phyloP scores from a whole-genome alignment of 2,797 vertebrate genomes.

The Acridotheres tristis region DNA sequence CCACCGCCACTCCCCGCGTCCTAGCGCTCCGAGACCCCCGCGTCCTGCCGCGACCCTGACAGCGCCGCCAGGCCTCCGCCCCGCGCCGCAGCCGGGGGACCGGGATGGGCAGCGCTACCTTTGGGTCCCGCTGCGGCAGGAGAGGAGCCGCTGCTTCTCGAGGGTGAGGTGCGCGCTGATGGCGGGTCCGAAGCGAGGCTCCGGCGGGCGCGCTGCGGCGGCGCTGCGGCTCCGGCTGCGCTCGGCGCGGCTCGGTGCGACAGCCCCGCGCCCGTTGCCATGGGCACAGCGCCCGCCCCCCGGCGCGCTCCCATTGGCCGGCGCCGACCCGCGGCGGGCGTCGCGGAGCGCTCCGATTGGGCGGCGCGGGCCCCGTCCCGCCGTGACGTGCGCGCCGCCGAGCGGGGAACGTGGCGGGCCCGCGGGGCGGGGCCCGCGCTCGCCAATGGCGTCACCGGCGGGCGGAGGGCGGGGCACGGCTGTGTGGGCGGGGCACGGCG shows the following conservation, averaged over 20 bases:
- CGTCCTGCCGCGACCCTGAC: not conserved
- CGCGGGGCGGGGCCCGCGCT: not conserved
- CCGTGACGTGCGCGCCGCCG: not conserved
- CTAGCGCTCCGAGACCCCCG: not conserved
- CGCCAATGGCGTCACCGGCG: not conserved
- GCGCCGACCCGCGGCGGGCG: not conserved
- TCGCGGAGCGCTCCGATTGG: constrained; percentile 51
- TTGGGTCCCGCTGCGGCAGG: not conserved
- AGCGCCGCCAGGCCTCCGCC: not conserved
- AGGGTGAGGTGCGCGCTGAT: not conserved
- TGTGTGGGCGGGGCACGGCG: too few relatives aligned
- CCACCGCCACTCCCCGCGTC: not conserved
- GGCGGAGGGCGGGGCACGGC: too few relatives aligned
- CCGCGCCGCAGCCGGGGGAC: not conserved
- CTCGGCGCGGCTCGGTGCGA: not conserved
- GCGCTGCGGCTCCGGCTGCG: not conserved
- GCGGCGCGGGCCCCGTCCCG: not conserved
- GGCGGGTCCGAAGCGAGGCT: not conserved
- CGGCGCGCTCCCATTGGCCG: not conserved
- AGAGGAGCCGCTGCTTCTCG: not conserved
- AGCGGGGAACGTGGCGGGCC: constrained; percentile 31
- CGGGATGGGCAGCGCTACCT: not conserved
- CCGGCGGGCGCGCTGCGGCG: not conserved
- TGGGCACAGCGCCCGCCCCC: constrained; percentile 15
- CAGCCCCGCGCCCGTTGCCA: constrained; percentile 23